phyloP scores from a whole-genome alignment of 2,113 vertebrate species.

The Alligator sinensis region DNA sequence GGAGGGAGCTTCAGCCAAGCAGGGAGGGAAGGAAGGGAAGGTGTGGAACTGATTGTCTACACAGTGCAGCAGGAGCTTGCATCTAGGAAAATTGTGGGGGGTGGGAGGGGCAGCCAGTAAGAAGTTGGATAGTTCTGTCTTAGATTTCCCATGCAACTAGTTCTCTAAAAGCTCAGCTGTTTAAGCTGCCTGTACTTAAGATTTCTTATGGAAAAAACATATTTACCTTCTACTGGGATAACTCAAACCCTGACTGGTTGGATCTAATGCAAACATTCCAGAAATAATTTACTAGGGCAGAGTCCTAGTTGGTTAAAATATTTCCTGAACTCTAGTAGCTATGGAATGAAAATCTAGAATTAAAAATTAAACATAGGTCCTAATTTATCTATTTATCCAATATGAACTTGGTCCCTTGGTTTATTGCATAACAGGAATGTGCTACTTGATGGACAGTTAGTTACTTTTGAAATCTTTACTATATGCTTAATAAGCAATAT shows the following conservation, averaged over 20 bases:
- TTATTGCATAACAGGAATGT: background rate
- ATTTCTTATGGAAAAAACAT: background rate
- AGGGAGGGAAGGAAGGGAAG: no score
- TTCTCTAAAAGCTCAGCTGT: constrained; percentile 23
- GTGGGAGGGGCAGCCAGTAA: no score
- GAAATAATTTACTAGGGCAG: background rate
- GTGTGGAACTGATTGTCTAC: no score
- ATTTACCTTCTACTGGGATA: constrained; percentile 18
- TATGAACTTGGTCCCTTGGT: background rate
- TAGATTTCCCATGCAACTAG: no score
- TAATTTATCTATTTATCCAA: background rate
- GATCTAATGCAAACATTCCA: background rate
- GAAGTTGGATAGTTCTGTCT: no score
- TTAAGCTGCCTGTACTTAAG: background rate
- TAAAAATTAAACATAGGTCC: background rate
- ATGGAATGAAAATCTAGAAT: background rate
- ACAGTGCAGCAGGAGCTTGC: no score
- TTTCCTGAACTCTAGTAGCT: background rate
- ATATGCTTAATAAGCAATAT: background rate
- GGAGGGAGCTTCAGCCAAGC: no score
- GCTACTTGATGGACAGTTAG: background rate
- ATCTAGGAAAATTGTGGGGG: no score
- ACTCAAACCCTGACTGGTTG: background rate
- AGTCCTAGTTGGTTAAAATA: background rate
- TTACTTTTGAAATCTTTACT: background rate